Conservation (phyloP, 2,113 vertebrate genomes). For the Patagioenas fasciata region DNA sequence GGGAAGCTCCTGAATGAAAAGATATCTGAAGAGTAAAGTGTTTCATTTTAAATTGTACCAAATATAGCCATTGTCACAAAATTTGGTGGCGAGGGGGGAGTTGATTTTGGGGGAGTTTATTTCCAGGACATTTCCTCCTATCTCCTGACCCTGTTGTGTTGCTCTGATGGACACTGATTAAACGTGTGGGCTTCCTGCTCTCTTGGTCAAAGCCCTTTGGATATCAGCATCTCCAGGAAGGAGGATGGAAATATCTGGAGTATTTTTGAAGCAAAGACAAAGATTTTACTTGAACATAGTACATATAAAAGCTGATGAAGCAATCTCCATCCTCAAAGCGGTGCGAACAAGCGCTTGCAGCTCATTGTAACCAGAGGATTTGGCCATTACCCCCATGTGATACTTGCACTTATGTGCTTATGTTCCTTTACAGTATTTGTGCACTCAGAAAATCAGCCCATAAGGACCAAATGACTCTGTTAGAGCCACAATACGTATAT, state of each 20-base stretch:
- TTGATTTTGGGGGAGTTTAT: not conserved
- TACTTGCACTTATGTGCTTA: not conserved
- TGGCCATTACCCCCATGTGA: not conserved
- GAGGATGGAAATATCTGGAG: not conserved
- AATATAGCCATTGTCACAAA: not conserved
- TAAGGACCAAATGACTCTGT: not conserved
- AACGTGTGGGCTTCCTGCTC: not conserved
- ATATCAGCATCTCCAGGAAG: not conserved
- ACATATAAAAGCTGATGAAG: fast-evolving
- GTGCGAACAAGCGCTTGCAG: not conserved
- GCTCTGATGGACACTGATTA: not conserved
- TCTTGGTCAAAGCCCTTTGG: not conserved
- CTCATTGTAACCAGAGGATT: not conserved
- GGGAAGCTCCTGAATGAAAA: not conserved
- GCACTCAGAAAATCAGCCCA: not conserved
- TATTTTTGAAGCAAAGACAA: not conserved
- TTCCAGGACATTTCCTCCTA: not conserved
- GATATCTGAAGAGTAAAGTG: not conserved
- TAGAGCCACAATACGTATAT: no score
- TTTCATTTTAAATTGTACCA: not conserved
- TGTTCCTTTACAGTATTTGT: no score
- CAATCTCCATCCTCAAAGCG: not conserved
- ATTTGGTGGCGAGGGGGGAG: not conserved
- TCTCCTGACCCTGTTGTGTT: no score
- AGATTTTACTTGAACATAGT: not conserved